Base-by-base conservation (phyloP, 2,888 invertebrate species). In the Papilio protenor region DNA sequence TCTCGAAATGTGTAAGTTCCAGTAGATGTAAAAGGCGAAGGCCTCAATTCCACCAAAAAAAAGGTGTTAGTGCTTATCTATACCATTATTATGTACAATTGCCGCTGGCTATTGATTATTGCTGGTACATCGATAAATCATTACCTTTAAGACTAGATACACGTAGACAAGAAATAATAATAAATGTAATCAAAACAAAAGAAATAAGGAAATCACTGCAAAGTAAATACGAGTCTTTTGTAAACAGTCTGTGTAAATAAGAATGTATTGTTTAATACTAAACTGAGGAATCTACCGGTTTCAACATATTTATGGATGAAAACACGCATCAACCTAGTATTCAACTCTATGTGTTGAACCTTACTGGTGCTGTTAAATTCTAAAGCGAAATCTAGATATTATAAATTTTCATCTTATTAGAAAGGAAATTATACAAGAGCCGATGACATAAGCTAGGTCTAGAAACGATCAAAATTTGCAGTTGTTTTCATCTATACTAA, bases 181-280 rank as follows among this genome's bases (percentile, higher is more conserved):
- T 21, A 59, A 12, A 59, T 23, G 23, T 12, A 40, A 40, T 40
- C 40, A 18, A 52, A 21, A 59, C 16, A 64, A 33, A 64, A 64
- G 33, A 33, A 64, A 64, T 33, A 33, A 33, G 61, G 61, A 64
- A 64, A 33, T 33, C 27, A 33, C 18, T 3, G 27, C 27, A 33
- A 18, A 64, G 27, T 33, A 33, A 27, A 23, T 23, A 59, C 11
- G 4, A 59, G 27, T 64, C 27, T 64, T 64, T 27, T 64, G 27
- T 64, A 64, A 18, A 64, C 61, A 64, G 61, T 27, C 23, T 59
- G n/a, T 10, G 57, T 23, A 59, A 59, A 72, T 72, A 73, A 73
- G 57, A 57, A 57, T 73, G 40, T 73, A 57, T 57, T 73, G 57
- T 73, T 73, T 33, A 14, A 64, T 33, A 64, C 33, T 33, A 64